These are phyloP conservation scores for Alca torda DNA, from an alignment of 2,797 vertebrate species.

Conservation along the genomic window DNA sequence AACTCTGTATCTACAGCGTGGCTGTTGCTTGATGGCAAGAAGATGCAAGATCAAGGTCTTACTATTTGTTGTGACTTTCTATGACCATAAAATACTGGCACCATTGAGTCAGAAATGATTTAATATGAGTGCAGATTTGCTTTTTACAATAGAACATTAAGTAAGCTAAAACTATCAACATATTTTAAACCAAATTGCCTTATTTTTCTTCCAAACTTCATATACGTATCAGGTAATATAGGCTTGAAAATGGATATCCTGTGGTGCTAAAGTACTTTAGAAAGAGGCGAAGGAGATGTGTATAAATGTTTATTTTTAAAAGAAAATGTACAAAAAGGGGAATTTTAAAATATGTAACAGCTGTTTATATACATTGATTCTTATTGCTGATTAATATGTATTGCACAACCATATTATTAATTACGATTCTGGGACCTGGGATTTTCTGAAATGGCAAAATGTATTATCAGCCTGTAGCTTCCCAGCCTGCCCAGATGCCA, in stretches of 20 bases:
- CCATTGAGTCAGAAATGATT: conserved; percentile 67
- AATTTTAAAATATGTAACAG: conserved; percentile 86
- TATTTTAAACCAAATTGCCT: conserved; percentile 89
- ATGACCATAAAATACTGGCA: conserved; percentile 72
- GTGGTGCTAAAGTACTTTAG: conserved; percentile 87
- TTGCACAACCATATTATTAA: conserved; percentile 77
- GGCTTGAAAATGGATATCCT: conserved; percentile 89
- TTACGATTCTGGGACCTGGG: conserved; percentile 70
- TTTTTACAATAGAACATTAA: conserved; percentile 83
- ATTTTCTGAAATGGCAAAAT: conserved; percentile 55
- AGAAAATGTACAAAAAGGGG: conserved; percentile 83
- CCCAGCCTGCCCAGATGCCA: conserved; percentile 71
- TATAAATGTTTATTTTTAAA: conserved; percentile 83
- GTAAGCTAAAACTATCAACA: conserved; percentile 83
- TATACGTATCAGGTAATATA: conserved; percentile 85
- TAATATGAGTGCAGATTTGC: conserved; percentile 76
- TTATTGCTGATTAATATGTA: conserved; percentile 89
- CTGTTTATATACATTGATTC: conserved; percentile 89
- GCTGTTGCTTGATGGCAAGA: conserved; percentile 67
- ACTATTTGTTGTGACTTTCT: conserved; percentile 66
- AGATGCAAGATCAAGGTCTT: conserved; percentile 69
- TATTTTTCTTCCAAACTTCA: conserved; percentile 88
- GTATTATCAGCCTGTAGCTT: conserved; percentile 63
- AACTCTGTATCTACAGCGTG: conserved; percentile 61
- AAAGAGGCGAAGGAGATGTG: conserved; percentile 79